These are phyloP conservation scores for Centroberyx gerrardi DNA, from an alignment of 2,797 vertebrate species.

Conservation along the genomic window DNA sequence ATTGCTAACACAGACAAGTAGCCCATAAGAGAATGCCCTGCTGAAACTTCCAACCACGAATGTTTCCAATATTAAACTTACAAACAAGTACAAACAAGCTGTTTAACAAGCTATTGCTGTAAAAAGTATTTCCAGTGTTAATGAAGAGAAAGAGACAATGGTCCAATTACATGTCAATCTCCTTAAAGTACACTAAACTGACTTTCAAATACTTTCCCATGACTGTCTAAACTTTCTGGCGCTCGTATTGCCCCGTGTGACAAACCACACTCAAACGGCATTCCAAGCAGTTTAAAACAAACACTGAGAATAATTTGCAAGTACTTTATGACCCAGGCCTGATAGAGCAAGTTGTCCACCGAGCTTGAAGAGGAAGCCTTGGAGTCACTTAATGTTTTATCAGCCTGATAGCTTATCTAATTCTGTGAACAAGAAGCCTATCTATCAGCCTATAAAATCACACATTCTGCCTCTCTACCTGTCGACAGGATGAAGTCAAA, in stretches of 20 bases:
- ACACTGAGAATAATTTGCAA: constrained; percentile 1
- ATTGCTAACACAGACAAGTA: no score
- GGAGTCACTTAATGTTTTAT: background rate
- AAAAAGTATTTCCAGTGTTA: no score
- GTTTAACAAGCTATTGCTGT: no score
- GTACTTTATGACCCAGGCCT: background rate
- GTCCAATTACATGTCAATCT: no score
- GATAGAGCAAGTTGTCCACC: background rate
- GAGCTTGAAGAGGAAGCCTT: background rate
- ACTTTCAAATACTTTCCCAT: background rate
- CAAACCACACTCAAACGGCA: constrained; percentile 2
- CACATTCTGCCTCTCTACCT: background rate
- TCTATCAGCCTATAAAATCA: background rate
- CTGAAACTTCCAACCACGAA: no score
- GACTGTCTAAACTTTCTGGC: background rate
- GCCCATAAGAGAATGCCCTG: no score
- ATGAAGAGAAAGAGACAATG: no score
- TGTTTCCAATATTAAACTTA: no score
- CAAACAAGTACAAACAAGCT: no score
- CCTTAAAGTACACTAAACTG: no score
- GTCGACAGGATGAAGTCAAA: background rate
- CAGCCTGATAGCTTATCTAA: background rate
- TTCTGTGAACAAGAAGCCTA: background rate
- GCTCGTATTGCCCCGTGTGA: background rate
- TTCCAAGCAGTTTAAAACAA: constrained; percentile 18